phyloP scores from a whole-genome alignment of 1,140 invertebrate genomes.

The Eubasilissa regina region DNA sequence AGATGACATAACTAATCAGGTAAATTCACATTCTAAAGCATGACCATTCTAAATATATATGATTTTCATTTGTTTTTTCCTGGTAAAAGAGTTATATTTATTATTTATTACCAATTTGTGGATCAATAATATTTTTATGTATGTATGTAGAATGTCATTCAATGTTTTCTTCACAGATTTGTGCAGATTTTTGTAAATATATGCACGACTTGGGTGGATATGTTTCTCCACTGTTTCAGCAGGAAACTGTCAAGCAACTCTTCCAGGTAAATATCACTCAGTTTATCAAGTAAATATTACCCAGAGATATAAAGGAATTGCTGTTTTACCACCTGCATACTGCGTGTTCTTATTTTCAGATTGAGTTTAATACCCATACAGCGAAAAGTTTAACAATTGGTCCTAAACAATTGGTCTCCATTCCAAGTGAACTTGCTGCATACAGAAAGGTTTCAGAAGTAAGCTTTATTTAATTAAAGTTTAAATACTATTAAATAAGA shows the following conservation, averaged over 20 bases:
- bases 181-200: slow-evolving; percentile 69
- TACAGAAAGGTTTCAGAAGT: slow-evolving; percentile 63
- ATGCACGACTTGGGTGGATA: slow-evolving; percentile 71
- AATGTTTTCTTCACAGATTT: slow-evolving; percentile 64
- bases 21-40: no score
- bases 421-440: slow-evolving; percentile 65
- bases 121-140: no score
- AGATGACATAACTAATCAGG: slow-evolving; percentile 69
- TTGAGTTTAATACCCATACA: slow-evolving; percentile 69
- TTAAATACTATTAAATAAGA: not conserved
- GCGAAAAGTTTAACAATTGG: slow-evolving; percentile 66
- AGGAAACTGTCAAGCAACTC: slow-evolving; percentile 69
- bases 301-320: not conserved
- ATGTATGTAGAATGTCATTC: no score
- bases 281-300: not conserved
- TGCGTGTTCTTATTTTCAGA: slow-evolving; percentile 61
- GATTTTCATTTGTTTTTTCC: no score
- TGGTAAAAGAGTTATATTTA: no score
- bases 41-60: no score
- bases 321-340: not conserved
- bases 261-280: slow-evolving; percentile 64
- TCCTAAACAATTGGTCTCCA: slow-evolving; percentile 66
- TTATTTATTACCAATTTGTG: no score
- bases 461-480: slow-evolving; percentile 34
- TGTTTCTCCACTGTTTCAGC: slow-evolving; percentile 68